phyloP scores from a whole-genome alignment of 2,797 vertebrate species.

The Carcharodon carcharias region DNA sequence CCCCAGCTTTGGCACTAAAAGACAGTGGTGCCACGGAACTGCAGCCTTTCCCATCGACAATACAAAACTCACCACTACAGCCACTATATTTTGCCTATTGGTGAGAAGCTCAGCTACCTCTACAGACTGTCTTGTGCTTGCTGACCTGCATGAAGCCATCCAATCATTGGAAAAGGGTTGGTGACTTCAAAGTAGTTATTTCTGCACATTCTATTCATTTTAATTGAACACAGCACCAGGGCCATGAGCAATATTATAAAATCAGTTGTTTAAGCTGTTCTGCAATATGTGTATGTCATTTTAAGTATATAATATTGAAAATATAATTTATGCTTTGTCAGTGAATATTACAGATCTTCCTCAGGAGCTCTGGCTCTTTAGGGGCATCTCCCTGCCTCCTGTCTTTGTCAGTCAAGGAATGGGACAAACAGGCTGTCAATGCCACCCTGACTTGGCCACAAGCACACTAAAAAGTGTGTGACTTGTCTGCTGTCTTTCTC shows the following conservation, averaged over 20 bases:
- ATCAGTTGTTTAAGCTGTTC: neutral
- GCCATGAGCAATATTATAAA: neutral
- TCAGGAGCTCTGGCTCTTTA: neutral
- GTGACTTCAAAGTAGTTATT: neutral
- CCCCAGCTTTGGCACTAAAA: no score
- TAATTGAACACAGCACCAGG: neutral
- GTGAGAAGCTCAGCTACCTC: no score
- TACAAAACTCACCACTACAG: no score
- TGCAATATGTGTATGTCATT: neutral
- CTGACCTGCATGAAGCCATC: neutral
- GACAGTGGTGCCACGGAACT: no score
- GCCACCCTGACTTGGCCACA: neutral
- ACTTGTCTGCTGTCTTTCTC: neutral
- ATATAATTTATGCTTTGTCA: neutral
- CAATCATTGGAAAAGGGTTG: neutral
- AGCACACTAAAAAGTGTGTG: neutral
- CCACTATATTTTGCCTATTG: no score
- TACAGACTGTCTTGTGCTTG: neutral
- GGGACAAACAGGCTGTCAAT: neutral
- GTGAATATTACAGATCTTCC: neutral
- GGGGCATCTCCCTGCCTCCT: neutral
- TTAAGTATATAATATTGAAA: neutral
- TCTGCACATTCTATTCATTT: neutral
- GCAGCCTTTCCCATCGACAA: no score
- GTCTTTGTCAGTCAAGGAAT: neutral